A percentile compares a stretch with the other conserved stretches of the same genome.
phyloP scores from a whole-genome alignment of 2,113 vertebrate species.

The Cheirogaleus medius region DNA sequence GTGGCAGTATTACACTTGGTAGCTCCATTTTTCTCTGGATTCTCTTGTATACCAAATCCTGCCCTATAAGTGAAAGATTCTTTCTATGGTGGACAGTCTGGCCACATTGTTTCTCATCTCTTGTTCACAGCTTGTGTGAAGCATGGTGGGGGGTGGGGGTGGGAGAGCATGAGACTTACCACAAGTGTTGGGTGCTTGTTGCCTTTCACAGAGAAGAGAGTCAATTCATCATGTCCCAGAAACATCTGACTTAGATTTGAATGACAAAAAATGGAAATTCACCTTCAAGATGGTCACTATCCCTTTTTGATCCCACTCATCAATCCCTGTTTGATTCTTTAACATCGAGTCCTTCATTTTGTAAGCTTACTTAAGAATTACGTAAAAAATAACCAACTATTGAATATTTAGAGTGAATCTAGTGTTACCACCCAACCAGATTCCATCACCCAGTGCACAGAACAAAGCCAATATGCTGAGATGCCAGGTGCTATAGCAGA shows the following conservation, averaged over 20 bases:
- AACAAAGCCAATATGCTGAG: too few species aligned
- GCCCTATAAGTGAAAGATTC: background rate
- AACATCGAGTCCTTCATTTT: background rate
- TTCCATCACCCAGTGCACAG: too few species aligned
- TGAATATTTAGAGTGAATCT: background rate
- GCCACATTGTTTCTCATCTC: background rate
- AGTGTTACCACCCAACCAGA: too few species aligned
- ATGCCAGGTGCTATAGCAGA: too few species aligned
- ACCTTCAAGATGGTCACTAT: background rate
- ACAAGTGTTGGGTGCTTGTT: background rate
- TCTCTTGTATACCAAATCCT: background rate
- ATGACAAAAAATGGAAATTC: background rate
- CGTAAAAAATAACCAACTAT: background rate
- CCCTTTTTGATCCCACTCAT: background rate
- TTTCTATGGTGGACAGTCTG: background rate
- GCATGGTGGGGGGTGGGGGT: background rate
- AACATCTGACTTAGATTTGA: background rate
- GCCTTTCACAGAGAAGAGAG: background rate
- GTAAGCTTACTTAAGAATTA: background rate
- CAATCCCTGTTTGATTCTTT: background rate
- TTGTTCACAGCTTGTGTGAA: background rate
- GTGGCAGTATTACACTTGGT: rapidly evolving
- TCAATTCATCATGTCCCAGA: background rate
- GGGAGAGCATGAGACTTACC: background rate
- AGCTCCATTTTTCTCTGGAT: background rate